Base-by-base conservation (phyloP, 2,113 vertebrate genomes). In the Ornithorhynchus anatinus region DNA sequence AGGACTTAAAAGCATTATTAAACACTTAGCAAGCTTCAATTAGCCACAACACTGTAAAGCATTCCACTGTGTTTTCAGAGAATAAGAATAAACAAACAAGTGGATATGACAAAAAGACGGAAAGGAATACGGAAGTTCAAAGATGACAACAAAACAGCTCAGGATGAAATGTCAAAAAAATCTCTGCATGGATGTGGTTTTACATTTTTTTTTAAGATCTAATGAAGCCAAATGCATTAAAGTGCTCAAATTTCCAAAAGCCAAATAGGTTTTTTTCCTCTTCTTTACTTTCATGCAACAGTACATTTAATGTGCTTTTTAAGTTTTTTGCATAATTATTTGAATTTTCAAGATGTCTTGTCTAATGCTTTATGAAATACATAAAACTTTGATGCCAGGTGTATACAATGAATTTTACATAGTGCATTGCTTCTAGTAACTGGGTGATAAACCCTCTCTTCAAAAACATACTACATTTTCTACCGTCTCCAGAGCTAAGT, bases 161-260 rank as follows among this genome's bases (percentile, higher is more conserved):
- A 89, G 66, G 79, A 91, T 91, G 89, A 87, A 90, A 92, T 87
- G 87, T 87, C 74, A 88, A 86, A 84, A 78, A 76, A 84, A 91
- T 92, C 94, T 95, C 94, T 94, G 92, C 90, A 91, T 94, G 93
- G 92, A 94, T 93, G 93, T 80, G 90, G 92, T 86, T 90, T 92
- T 57, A 78, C 84, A 67, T 72, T 7, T 79, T 72, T 80, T 85
- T 52, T 56, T 59, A 80, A 77, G 78, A 78, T 39, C 33, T 73
- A 86, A 82, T 4, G 14, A 72, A 84, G 79, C 56, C 72, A 85
- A 89, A 77, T 44, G 60, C 51, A 73, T 69, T 79, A 68, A 78
- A 85, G 70, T 52, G 75, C 42, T 59, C 45, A 56, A 73, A 47
- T 47, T 66, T 86, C 69, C 80, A 58, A 71, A 43, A 85, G 57